Conservation (phyloP, 2,797 vertebrate species). For the Tragelaphus oryx region DNA sequence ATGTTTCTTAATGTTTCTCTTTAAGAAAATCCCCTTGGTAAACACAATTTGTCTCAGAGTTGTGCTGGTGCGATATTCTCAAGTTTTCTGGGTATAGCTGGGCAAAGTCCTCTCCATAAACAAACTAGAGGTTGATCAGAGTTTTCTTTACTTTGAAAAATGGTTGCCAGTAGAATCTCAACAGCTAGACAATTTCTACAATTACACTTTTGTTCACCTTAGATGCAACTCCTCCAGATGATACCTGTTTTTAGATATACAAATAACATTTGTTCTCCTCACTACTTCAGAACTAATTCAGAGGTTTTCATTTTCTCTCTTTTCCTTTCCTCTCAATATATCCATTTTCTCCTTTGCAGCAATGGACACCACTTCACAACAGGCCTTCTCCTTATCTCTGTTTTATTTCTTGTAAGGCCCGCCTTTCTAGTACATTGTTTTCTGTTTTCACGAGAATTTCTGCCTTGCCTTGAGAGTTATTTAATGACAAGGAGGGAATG, state of each 20-base stretch:
- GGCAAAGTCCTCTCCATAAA: slow-evolving; percentile 7
- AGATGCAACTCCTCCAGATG: not conserved
- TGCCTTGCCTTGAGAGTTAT: not conserved
- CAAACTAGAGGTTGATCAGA: not conserved
- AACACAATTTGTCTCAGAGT: not conserved
- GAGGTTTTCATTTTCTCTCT: not conserved
- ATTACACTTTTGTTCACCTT: not conserved
- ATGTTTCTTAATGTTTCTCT: not conserved
- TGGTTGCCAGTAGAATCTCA: not conserved
- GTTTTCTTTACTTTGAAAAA: slow-evolving; percentile 16
- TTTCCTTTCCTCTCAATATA: not conserved
- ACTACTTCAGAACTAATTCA: not conserved
- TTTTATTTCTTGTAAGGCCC: not conserved
- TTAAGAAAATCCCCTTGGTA: slow-evolving; percentile 1
- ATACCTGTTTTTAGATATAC: not conserved
- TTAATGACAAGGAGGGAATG: not conserved
- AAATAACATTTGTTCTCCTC: not conserved
- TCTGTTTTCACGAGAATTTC: slow-evolving; percentile 18
- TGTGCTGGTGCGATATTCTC: not conserved
- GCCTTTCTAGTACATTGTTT: not conserved
- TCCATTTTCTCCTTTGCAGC: not conserved
- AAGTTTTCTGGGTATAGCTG: not conserved
- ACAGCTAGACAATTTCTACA: not conserved
- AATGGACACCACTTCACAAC: not conserved
- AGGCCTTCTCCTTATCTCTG: not conserved